Evolutionary conservation across 2,113 vertebrate species (phyloP), one percentile per base, ranked within the genome.

Genomic region (Podilymbus podiceps): DNA sequence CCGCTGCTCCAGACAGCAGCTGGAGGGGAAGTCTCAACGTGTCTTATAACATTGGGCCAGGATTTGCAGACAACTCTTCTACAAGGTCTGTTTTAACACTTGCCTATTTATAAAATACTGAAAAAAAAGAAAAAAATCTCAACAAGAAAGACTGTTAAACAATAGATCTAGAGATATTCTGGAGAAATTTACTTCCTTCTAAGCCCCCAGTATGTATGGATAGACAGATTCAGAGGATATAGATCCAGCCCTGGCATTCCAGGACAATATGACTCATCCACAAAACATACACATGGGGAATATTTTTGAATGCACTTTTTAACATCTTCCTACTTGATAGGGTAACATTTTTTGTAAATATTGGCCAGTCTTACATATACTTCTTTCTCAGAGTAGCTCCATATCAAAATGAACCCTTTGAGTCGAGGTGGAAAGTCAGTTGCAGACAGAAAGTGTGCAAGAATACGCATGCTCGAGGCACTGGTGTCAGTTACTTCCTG

Each of bases 1-100:
- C 56, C 4, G 85, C 95, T 71, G 96, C 98, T 50, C 99, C 99
- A 35, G 97, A 97, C 44, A 96, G 98, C 66, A 98, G 97, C 95
- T 99, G 99, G 99, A 99, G 98, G 90, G 99, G 99, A 85, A 94
- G 96, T 46, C 98, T 99, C 60, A 98, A 99, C 24, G 97, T 99
- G 46, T 95, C 98, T 33, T 99, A 99, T 62, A 98, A 98, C 27
- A 97, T 98, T 30, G 99, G 99, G 15, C 99, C 99, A 31, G 99
- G 99, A 71, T 99, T 99, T 95, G 80, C 27, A 11, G 95, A 88
- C 8, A 95, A 28, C 33, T 95, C 97, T 85, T 97, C 96, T 76
- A 95, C 73, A 83, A 98, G 98, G 99, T 99, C 93, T 98, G 97
- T 93, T 58, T 89, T 60, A 82, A 80, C 12, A 33, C n/a, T 76